Percentiles rank a stretch among this genome's conserved stretches.
These are phyloP conservation scores for Eupithecia vulgata DNA, from an alignment of 2,888 invertebrate species.

Conservation along the genomic window DNA sequence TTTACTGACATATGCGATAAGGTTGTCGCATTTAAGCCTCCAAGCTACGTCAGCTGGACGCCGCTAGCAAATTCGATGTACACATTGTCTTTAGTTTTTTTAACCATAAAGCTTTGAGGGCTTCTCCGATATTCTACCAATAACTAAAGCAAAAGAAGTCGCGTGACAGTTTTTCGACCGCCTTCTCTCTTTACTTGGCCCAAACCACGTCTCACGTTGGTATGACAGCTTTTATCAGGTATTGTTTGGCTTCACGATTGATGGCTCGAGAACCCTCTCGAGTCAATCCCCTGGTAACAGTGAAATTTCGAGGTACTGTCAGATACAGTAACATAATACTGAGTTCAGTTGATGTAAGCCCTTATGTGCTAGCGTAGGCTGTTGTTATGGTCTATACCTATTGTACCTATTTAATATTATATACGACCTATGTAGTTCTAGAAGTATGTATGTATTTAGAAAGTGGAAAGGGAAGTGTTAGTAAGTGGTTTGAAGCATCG, in stretches of 20 bases:
- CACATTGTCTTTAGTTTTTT: too few relatives aligned
- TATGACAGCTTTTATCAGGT: conserved; percentile 76
- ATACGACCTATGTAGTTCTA: too few relatives aligned
- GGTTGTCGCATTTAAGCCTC: too few relatives aligned
- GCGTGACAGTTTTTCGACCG: not conserved
- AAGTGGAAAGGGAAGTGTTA: too few relatives aligned
- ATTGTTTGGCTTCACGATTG: conserved; percentile 75
- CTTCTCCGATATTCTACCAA: not conserved
- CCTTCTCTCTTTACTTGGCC: conserved; percentile 44
- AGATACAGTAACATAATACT: conserved; percentile 5
- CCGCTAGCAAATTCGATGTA: not conserved
- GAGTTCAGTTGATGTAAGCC: not conserved
- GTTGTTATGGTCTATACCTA: not conserved
- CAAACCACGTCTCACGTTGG: conserved; percentile 62
- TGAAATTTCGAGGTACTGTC: conserved; percentile 18
- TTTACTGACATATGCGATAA: too few relatives aligned
- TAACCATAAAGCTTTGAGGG: too few relatives aligned
- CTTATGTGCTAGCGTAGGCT: not conserved
- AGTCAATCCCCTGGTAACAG: conserved; percentile 9
- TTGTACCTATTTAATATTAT: too few relatives aligned
- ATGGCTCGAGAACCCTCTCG: conserved; percentile 50
- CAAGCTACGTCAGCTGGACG: not conserved
- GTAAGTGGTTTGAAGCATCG: too few relatives aligned
- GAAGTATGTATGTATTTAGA: too few relatives aligned
- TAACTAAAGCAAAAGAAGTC: not conserved